Evolutionary conservation across 2,888 invertebrate species (phyloP), one percentile per base, ranked within the genome.

Genomic region (Melinaea marsaeus): DNA sequence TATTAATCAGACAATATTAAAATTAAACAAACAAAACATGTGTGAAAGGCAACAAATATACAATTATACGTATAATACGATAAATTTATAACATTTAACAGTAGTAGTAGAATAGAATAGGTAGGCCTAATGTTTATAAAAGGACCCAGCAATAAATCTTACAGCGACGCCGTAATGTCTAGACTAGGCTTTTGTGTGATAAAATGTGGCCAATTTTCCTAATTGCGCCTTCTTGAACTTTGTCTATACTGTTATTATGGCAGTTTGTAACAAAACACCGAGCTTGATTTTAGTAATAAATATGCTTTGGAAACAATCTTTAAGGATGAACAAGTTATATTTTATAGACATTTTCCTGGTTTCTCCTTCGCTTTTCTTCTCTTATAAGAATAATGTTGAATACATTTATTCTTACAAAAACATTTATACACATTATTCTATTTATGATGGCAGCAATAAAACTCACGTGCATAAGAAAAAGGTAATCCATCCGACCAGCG

Each of bases 391-490:
- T 22, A 22, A 48, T 2, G 13, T 22, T 11, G 13, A 46, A n/a
- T 46, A 46, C 0, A 22, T 22, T 22, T 22, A 22, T 22, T 22
- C 22, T 22, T 22, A 22, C 22, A 22, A 22, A 22, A 22, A 0
- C 22, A 22, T 22, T 22, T 22, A 22, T 22, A 22, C 22, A 22
- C 46, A n/a, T 46, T 3, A n/a, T 46, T 46, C 11, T 46, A 13
- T 3, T n/a, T 46, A 46, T 1, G 7, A 46, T 3, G 9, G n/a
- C 2, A 42, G 9, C 7, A 42, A n/a, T 13, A 55, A 2, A 57
- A 93, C 94, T 94, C 85, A 96, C 96, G 94, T 74, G 95, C 92
- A 75, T 94, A 96, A 48, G 93, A 92, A 81, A 95, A 95, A 11
- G 94, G 93, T 61, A 94, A 89, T 47, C 95, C 95, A 76, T 95